Conservation (phyloP, 2,113 vertebrate species). For the Lepus europaeus region DNA sequence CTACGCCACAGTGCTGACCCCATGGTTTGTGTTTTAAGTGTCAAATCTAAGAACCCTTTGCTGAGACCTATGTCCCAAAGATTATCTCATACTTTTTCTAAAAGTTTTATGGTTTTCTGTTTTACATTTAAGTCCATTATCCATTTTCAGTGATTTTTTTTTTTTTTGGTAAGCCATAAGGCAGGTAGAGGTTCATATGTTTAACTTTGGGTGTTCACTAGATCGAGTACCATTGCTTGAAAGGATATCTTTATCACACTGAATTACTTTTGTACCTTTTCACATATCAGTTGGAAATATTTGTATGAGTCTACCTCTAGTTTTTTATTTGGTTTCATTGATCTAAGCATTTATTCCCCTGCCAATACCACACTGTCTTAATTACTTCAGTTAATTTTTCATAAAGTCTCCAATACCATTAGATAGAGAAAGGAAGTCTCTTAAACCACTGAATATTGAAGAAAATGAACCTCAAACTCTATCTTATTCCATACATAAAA, state of each 20-base stretch:
- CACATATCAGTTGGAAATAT: neutral
- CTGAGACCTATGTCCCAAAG: neutral
- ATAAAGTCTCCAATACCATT: neutral
- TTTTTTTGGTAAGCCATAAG: neutral
- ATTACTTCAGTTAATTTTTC: neutral
- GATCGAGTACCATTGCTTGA: neutral
- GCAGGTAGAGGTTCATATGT: neutral
- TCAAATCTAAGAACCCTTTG: neutral
- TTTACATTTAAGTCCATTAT: neutral
- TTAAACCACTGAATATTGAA: neutral
- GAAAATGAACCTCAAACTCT: neutral
- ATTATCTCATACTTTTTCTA: neutral
- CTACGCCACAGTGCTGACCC: neutral
- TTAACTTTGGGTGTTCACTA: neutral
- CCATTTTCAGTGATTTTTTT: neutral
- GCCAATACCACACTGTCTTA: neutral
- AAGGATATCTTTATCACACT: neutral
- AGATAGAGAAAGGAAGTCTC: neutral
- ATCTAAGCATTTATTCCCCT: neutral
- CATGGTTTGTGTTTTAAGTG: neutral
- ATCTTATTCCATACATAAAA: neutral
- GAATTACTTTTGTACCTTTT: neutral
- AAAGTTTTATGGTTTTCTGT: neutral
- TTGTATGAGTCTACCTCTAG: neutral
- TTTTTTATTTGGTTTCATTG: neutral